Evolutionary conservation across 64 coral and sea anemone genomes (phyloP).

Genomic region (Anthopleura sola): DNA sequence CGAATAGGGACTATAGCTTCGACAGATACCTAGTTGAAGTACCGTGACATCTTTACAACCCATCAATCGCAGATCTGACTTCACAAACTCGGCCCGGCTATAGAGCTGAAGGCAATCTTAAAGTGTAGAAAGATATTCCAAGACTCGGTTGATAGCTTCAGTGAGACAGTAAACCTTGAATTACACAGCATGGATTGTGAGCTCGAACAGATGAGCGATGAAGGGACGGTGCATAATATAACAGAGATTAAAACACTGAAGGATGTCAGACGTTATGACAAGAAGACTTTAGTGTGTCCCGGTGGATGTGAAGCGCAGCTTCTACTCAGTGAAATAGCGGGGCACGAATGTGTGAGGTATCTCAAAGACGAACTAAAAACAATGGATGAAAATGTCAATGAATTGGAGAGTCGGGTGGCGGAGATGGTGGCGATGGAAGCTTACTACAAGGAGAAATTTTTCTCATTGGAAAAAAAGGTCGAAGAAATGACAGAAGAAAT

Average conservation of each 20-base stretch:
- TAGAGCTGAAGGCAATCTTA: neutral
- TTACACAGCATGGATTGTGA: conserved; percentile 4
- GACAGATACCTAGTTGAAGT: neutral
- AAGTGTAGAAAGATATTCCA: neutral
- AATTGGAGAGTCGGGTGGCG: conserved; percentile 1
- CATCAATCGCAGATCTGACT: conserved; percentile 11
- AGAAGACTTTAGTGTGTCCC: conserved; percentile 87
- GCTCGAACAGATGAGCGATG: conserved; percentile 5
- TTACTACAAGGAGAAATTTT: conserved; percentile 39
- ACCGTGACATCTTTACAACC: neutral
- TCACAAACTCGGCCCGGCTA: neutral
- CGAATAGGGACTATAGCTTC: neutral
- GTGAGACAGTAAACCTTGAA: neutral
- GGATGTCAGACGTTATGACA: conserved; percentile 89
- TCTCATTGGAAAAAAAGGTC: conserved; percentile 50
- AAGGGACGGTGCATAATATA: neutral
- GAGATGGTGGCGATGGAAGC: conserved; percentile 59
- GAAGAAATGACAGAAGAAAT: conserved; percentile 78
- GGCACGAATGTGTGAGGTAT: conserved; percentile 70
- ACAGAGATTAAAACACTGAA: conserved; percentile 47
- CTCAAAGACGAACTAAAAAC: conserved; percentile 48
- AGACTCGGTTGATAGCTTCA: neutral
- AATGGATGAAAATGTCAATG: conserved; percentile 25
- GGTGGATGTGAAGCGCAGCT: conserved; percentile 72
- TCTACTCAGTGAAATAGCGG: conserved; percentile 55